Percentiles rank a stretch among this genome's conserved stretches.
Conservation (phyloP, 2,888 invertebrate species). For the Megalurothrips usitatus region DNA sequence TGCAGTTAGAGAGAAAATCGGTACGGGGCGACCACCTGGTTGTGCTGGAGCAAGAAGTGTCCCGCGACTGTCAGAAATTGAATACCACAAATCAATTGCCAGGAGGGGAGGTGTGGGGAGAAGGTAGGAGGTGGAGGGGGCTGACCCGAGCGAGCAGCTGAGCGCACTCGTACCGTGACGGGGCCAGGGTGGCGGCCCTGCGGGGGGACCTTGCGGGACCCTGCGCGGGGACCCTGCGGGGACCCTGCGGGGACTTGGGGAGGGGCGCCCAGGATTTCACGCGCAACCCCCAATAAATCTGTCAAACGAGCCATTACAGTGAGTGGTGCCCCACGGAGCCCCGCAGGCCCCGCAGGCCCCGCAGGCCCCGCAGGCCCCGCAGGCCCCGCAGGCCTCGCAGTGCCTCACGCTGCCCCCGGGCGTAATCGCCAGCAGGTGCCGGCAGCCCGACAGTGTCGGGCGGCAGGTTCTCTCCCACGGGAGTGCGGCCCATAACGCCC, state of each 20-base stretch:
- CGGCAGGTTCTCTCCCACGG: background rate
- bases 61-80: background rate
- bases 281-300: conserved; percentile 8
- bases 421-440: conserved; percentile 15
- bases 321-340: background rate
- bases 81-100: conserved; percentile 4
- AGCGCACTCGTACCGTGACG: too few relatives aligned
- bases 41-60: background rate
- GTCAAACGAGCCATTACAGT: conserved; percentile 9
- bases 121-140: too few relatives aligned
- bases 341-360: too few relatives aligned
- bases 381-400: too few relatives aligned
- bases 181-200: too few relatives aligned
- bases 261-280: background rate
- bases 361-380: too few relatives aligned
- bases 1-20: background rate
- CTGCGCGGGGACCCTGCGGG: too few relatives aligned
- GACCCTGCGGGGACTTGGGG: background rate
- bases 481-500: background rate
- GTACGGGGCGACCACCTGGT: conserved; percentile 11
- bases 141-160: too few relatives aligned
- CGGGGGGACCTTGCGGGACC: too few relatives aligned
- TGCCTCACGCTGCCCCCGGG: background rate
- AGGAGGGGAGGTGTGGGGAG: background rate
- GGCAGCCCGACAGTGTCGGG: background rate